phyloP scores from a whole-genome alignment of 2,888 invertebrate species.

The Andrena flavipes region DNA sequence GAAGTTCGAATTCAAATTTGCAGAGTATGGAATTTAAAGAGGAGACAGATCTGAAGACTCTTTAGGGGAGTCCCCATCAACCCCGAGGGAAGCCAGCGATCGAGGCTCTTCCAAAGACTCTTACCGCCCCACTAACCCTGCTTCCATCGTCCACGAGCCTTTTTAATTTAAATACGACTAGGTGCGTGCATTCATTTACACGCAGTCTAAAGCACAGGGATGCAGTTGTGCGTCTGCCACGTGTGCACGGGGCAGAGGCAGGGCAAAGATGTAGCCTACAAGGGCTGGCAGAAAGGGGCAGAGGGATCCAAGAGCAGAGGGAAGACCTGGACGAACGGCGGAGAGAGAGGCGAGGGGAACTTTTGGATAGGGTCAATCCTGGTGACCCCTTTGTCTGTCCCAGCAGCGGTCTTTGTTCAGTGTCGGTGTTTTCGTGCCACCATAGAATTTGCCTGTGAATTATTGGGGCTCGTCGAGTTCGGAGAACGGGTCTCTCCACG shows the following conservation, averaged over 20 bases:
- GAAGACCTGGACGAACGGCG: background rate
- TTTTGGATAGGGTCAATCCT: conserved; percentile 55
- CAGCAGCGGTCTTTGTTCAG: conserved; percentile 61
- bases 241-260: background rate
- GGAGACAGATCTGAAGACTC: too few species aligned
- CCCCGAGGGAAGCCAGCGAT: too few species aligned
- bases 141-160: background rate
- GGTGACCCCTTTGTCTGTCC: conserved; percentile 66
- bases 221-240: conserved; percentile 10
- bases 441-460: conserved; percentile 78
- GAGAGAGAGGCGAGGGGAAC: conserved; percentile 28
- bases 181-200: conserved; percentile 42
- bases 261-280: background rate
- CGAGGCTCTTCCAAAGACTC: background rate
- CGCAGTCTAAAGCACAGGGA: conserved; percentile 16
- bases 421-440: conserved; percentile 73
- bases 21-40: too few species aligned
- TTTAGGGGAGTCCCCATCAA: too few species aligned
- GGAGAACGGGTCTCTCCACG: conserved; percentile 28
- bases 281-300: background rate
- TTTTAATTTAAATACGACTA: conserved; percentile 43
- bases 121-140: background rate
- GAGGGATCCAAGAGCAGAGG: background rate
- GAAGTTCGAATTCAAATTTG: too few species aligned
- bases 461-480: conserved; percentile 69